Evolutionary conservation across 2,797 vertebrate genomes (phyloP).

Genomic region (Sebastes diaconus): DNA sequence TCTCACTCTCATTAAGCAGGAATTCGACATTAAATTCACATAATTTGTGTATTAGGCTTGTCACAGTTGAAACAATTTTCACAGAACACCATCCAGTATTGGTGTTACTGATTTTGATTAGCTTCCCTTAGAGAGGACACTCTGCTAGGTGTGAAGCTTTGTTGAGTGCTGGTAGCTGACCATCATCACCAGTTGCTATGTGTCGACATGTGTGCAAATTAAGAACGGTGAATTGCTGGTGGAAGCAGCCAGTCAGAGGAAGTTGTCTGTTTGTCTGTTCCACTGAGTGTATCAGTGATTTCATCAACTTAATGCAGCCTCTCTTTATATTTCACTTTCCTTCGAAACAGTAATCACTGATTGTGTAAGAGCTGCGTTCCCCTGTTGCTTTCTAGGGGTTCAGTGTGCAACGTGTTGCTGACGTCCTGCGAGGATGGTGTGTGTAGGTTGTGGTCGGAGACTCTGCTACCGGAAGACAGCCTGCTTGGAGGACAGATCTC

Average conservation of each 20-base stretch:
- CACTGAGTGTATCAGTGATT: neutral
- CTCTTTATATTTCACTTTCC: neutral
- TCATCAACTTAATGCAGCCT: neutral
- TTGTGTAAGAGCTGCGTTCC: neutral
- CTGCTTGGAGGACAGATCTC: conserved; percentile 96
- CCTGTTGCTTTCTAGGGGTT: conserved; percentile 82
- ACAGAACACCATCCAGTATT: neutral
- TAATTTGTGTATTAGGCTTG: neutral
- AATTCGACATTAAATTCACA: neutral
- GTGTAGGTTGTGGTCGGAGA: conserved; percentile 97
- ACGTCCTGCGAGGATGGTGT: conserved; percentile 96
- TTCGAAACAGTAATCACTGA: neutral
- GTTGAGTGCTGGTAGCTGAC: neutral
- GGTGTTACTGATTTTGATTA: neutral
- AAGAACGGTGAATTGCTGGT: neutral
- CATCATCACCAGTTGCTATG: neutral
- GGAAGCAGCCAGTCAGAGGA: neutral
- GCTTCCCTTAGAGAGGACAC: neutral
- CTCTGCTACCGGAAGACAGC: conserved; percentile 92
- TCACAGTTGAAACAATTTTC: neutral
- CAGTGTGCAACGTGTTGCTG: conserved; percentile 95
- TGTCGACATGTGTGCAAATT: neutral
- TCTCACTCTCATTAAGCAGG: neutral
- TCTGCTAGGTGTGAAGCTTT: neutral
- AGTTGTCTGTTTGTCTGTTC: neutral